Evolutionary conservation across 2,888 invertebrate species (phyloP).

Genomic region (Sphaerophoria rueppellii): DNA sequence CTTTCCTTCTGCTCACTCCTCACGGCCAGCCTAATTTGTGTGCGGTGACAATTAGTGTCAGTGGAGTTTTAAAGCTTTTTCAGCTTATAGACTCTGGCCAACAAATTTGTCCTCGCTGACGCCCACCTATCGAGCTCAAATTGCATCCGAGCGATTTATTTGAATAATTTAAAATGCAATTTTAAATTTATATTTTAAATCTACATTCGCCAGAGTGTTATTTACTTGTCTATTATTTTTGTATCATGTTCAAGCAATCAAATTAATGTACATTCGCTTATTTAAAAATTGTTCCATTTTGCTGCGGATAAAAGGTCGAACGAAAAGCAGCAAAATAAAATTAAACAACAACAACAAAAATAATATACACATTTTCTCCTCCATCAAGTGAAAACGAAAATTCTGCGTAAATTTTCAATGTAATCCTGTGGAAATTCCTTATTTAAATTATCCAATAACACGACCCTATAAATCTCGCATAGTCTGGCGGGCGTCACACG

Average conservation of each 20-base stretch:
- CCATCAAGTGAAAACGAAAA: slow-evolving; percentile 58
- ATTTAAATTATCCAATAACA: slow-evolving; percentile 74
- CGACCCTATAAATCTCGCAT: slow-evolving; percentile 72
- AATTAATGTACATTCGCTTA: slow-evolving; percentile 64
- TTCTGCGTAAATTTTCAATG: slow-evolving; percentile 71
- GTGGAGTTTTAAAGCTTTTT: not conserved
- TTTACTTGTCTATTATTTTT: slow-evolving; percentile 48
- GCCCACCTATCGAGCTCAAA: slow-evolving; percentile 3
- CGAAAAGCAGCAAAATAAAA: slow-evolving; percentile 4
- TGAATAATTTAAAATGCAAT: slow-evolving; percentile 66
- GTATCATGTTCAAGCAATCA: slow-evolving; percentile 59
- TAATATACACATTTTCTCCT: slow-evolving; percentile 12
- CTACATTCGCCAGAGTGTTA: slow-evolving; percentile 40
- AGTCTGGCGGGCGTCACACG: slow-evolving; percentile 72
- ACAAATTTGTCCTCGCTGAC: not conserved
- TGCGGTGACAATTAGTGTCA: slow-evolving; percentile 23
- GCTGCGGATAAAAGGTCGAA: not conserved
- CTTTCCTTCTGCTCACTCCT: too few relatives aligned
- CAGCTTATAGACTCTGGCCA: not conserved
- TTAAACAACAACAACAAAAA: slow-evolving; percentile 1
- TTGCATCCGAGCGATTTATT: slow-evolving; percentile 52
- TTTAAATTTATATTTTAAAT: slow-evolving; percentile 55
- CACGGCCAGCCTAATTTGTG: not conserved
- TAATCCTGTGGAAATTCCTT: slow-evolving; percentile 72
- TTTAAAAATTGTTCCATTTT: slow-evolving; percentile 56